A percentile compares a stretch with the other conserved stretches of the same genome.
phyloP scores from a whole-genome alignment of 2,797 vertebrate genomes.

The Borostomias antarcticus region DNA sequence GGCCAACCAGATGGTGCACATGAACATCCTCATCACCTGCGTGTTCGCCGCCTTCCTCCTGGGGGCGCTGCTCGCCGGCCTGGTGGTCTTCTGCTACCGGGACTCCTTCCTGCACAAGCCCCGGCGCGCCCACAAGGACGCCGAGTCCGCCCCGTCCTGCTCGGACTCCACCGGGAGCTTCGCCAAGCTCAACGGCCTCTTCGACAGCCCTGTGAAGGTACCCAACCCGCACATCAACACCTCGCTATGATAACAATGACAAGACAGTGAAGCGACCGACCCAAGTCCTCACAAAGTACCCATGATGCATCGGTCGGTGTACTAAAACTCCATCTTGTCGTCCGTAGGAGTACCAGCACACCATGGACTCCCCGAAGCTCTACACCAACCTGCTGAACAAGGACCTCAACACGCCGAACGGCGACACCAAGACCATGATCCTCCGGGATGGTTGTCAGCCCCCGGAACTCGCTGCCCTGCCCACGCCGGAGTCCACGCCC shows the following conservation, averaged over 20 bases:
- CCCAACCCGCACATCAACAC: too few relatives aligned
- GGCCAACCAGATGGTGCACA: slow-evolving; percentile 97
- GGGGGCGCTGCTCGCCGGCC: slow-evolving; percentile 94
- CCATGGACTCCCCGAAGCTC: slow-evolving; percentile 92
- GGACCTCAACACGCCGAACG: slow-evolving; percentile 79
- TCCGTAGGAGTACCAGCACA: slow-evolving; percentile 87
- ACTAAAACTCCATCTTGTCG: slow-evolving; percentile 3
- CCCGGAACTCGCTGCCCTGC: slow-evolving; percentile 92
- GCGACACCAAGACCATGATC: slow-evolving; percentile 90
- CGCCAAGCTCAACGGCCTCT: slow-evolving; percentile 92
- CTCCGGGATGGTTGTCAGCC: slow-evolving; percentile 88
- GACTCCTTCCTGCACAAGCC: slow-evolving; percentile 91
- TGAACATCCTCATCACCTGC: slow-evolving; percentile 98
- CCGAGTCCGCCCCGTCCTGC: slow-evolving; percentile 91
- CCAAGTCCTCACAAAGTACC: too few relatives aligned
- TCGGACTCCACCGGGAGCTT: slow-evolving; percentile 95
- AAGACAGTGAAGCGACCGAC: too few relatives aligned
- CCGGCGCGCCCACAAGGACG: slow-evolving; percentile 90
- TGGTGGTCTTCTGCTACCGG: slow-evolving; percentile 95
- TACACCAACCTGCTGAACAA: slow-evolving; percentile 94
- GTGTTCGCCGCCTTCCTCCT: slow-evolving; percentile 95
- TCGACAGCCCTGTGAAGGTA: slow-evolving; percentile 95
- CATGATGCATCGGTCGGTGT: background rate
- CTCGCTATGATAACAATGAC: too few relatives aligned
- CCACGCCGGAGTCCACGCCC: slow-evolving; percentile 95